Percentiles rank a stretch among this genome's conserved stretches.
phyloP scores from a whole-genome alignment of 1,140 invertebrate genomes.

The Theocolax elegans region DNA sequence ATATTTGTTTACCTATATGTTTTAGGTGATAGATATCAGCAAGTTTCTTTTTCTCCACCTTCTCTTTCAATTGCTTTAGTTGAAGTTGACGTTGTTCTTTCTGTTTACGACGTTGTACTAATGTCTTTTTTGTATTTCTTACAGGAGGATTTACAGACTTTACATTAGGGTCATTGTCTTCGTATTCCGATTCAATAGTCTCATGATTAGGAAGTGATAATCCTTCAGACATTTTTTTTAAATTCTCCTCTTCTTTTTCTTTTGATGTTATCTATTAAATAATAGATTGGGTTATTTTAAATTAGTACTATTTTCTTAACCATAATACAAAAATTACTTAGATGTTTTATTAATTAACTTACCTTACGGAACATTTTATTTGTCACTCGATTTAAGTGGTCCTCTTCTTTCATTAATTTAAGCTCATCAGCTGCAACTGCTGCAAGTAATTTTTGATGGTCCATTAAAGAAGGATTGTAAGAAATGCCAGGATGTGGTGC shows the following conservation, averaged over 20 bases:
- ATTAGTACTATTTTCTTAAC: too few relatives aligned
- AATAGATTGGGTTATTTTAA: too few relatives aligned
- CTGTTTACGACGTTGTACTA: conserved; percentile 74
- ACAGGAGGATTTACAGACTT: conserved; percentile 75
- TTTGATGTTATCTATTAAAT: conserved; percentile 63
- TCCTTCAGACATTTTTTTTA: conserved; percentile 84
- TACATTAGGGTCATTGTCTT: conserved; percentile 67
- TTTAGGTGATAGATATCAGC: conserved; percentile 75
- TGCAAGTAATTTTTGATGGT: conserved; percentile 83
- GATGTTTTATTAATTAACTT: conserved; percentile 42
- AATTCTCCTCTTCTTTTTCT: conserved; percentile 72
- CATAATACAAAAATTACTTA: too few relatives aligned
- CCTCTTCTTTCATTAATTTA: conserved; percentile 79
- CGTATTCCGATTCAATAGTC: conserved; percentile 52
- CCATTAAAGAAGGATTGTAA: conserved; percentile 88
- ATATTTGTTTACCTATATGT: conserved; percentile 66
- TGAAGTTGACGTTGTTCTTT: conserved; percentile 77
- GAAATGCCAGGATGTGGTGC: conserved; percentile 88
- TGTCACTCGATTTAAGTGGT: conserved; percentile 81
- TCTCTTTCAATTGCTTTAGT: conserved; percentile 68
- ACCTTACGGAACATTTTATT: conserved; percentile 81
- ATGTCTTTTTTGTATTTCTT: conserved; percentile 79
- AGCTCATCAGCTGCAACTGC: conserved; percentile 77
- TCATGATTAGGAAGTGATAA: conserved; percentile 64
- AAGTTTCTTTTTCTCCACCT: conserved; percentile 75